Conservation (phyloP, 2,797 vertebrate genomes). For the Halcyon smyrnensis region DNA sequence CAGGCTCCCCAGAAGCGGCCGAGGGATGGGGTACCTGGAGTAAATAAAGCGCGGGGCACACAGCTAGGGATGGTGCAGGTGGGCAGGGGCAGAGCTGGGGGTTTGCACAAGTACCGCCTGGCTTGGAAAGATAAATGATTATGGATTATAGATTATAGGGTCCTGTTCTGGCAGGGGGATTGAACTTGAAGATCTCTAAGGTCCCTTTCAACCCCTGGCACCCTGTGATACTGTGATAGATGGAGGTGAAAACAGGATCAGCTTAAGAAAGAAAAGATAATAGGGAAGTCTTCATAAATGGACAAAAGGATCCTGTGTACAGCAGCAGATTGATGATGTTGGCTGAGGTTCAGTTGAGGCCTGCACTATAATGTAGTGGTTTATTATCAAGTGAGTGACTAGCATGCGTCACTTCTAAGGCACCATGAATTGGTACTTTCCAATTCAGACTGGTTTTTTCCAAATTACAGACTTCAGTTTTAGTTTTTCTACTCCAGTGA, state of each 20-base stretch:
- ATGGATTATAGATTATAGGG: too few species aligned
- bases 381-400: neutral
- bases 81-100: fast-evolving
- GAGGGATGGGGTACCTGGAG: neutral
- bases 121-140: too few species aligned
- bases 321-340: too few species aligned
- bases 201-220: too few species aligned
- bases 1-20: fast-evolving
- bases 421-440: neutral
- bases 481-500: neutral
- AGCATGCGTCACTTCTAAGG: neutral
- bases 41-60: too few species aligned
- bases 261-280: neutral
- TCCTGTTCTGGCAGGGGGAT: too few species aligned
- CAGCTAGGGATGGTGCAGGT: fast-evolving
- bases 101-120: fast-evolving
- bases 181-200: too few species aligned
- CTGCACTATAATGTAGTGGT: too few species aligned
- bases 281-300: neutral
- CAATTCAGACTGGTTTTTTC: too few species aligned
- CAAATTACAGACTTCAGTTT: neutral
- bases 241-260: neutral
- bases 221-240: too few species aligned
- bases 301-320: fast-evolving
- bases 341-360: neutral